Evolutionary conservation across 2,797 vertebrate species (phyloP), one percentile per base, ranked within the genome.

Genomic region (Toxotes lorentzi): DNA sequence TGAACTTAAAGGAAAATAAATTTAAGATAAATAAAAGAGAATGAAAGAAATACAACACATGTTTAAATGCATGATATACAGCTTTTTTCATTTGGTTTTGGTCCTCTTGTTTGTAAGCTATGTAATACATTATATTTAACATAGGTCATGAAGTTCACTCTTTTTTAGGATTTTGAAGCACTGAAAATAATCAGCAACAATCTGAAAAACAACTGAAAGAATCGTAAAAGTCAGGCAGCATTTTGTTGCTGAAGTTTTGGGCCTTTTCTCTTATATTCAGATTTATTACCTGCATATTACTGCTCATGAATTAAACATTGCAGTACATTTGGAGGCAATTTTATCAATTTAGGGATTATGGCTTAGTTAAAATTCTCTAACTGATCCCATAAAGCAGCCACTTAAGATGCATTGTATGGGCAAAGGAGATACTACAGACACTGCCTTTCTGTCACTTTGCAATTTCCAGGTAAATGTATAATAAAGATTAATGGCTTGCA

Each of bases 301-400:
- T 75, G 60, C 87, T 93, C 84, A 93, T 92, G 87, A 93, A 94
- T 93, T 88, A 91, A 92, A 94, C 90, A 92, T 87, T 59, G 2
- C 7, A 30, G 60, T 88, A 65, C 77, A 89, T 92, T 91, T 89
- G 47, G 73, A 92, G 73, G 91, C 79, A 86, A 83, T 89, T 87
- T 91, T 67, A 88, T 86, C 79, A 90, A 91, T 86, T 84, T 85
- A 81, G 71, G 81, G 79, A 92, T 89, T 86, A 93, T 86, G 58
- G 81, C 88, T 90, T 79, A 69, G 84, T 88, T 90, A 82, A 85
- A 87, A 79, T 88, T 90, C 68, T 92, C 66, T 40, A 90, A 93
- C 85, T 80, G 84, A 90, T 87, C 73, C 73, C 79, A 92, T 91
- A 90, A 94, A 93, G 82, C 78, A 88, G 67, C 69, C 72, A 88